Evolutionary conservation across 2,113 vertebrate species (phyloP).

Genomic region (Asarcornis scutulata): DNA sequence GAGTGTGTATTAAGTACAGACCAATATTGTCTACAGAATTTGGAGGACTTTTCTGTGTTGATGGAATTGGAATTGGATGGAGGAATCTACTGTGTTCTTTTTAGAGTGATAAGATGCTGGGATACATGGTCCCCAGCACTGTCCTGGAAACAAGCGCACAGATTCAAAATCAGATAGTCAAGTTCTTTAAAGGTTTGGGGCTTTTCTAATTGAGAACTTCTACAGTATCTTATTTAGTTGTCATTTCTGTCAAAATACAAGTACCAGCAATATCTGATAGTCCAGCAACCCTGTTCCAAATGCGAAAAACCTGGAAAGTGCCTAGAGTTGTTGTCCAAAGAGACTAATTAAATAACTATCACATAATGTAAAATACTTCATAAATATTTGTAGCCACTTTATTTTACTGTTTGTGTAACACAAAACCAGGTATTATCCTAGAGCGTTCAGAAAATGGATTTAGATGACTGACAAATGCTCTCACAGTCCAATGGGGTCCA

Average conservation of each 20-base stretch:
- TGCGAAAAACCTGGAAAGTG: not conserved
- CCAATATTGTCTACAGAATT: not conserved
- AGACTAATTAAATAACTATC: not conserved
- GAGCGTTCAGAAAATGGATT: not conserved
- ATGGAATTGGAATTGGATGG: not conserved
- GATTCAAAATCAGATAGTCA: not conserved
- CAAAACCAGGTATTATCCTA: not conserved
- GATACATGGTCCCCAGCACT: not conserved
- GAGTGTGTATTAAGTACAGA: not conserved
- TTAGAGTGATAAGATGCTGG: not conserved
- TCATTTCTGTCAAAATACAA: not conserved
- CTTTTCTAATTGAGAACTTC: not conserved
- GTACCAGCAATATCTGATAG: not conserved
- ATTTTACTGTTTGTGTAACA: not conserved
- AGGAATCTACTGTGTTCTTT: not conserved
- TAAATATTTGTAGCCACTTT: not conserved
- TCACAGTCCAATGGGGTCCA: not conserved
- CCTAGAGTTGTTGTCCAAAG: not conserved
- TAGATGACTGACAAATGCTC: not conserved
- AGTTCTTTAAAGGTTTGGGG: not conserved
- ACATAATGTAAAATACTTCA: not conserved
- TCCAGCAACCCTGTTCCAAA: not conserved
- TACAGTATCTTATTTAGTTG: not conserved
- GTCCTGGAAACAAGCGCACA: not conserved
- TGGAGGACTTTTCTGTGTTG: not conserved